phyloP scores from a whole-genome alignment of 2,888 invertebrate genomes.

The Apeira syringaria region DNA sequence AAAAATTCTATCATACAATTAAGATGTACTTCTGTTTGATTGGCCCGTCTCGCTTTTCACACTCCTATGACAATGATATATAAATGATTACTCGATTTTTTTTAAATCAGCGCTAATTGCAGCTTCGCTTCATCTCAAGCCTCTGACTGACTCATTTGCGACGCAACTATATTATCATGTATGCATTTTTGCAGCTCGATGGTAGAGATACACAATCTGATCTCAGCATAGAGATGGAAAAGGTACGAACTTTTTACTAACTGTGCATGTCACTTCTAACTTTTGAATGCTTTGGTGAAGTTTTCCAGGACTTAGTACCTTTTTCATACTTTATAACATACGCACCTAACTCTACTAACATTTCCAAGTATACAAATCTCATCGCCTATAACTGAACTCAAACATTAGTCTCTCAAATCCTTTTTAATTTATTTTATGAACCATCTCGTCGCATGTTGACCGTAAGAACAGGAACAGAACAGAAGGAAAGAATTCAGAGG shows the following conservation, averaged over 20 bases:
- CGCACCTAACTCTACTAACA: conserved; percentile 29
- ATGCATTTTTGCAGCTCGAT: conserved; percentile 84
- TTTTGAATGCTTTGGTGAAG: conserved; percentile 40
- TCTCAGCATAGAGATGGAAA: conserved; percentile 83
- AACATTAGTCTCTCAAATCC: not conserved
- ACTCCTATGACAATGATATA: no score
- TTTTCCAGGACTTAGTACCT: conserved; percentile 40
- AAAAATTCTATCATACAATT: no score
- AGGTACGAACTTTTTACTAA: conserved; percentile 79
- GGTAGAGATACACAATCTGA: conserved; percentile 79
- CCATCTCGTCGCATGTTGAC: no score
- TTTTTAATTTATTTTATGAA: no score
- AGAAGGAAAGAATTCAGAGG: no score
- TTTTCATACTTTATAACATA: conserved; percentile 69
- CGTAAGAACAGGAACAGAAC: no score
- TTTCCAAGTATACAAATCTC: conserved; percentile 21
- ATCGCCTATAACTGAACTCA: conserved; percentile 12
- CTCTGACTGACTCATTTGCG: conserved; percentile 51
- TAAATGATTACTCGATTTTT: not conserved
- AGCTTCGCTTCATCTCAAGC: conserved; percentile 52
- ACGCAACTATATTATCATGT: conserved; percentile 65
- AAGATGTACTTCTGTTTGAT: no score
- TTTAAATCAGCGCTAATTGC: conserved; percentile 17
- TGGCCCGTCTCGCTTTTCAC: no score
- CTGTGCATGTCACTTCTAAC: conserved; percentile 57